Evolutionary conservation across 2,797 vertebrate genomes (phyloP).

Genomic region (Emys orbicularis): DNA sequence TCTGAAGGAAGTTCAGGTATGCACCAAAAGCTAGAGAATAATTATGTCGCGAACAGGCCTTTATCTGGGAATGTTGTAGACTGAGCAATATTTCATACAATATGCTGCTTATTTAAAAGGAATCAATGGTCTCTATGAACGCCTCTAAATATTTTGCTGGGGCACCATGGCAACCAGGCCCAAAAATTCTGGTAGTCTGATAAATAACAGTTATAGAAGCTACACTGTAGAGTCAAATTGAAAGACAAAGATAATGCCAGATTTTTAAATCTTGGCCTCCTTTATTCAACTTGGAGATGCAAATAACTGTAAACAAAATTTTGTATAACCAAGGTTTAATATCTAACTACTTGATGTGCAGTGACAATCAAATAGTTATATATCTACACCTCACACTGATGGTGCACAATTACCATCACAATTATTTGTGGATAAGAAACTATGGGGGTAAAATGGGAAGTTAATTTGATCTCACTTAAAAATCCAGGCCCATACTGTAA

Average conservation of each 20-base stretch:
- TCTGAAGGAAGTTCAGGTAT: not conserved
- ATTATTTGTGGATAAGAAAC: constrained; percentile 7
- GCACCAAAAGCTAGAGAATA: not conserved
- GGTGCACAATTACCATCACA: not conserved
- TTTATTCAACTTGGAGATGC: not conserved
- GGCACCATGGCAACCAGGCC: fast-evolving
- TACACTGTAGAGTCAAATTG: not conserved
- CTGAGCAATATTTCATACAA: not conserved
- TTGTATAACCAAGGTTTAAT: not conserved
- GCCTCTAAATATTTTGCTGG: not conserved
- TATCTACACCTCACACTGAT: not conserved
- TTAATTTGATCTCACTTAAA: constrained; percentile 13
- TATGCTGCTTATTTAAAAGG: not conserved
- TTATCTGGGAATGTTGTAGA: not conserved
- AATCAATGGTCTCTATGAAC: not conserved
- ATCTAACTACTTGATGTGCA: not conserved
- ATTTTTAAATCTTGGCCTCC: not conserved
- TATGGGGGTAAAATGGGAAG: not conserved
- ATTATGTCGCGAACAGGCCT: not conserved
- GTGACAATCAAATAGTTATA: not conserved
- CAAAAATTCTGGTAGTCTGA: not conserved
- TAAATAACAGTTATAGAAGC: not conserved
- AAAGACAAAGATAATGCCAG: not conserved
- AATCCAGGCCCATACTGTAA: not conserved
- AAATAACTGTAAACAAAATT: not conserved